Evolutionary conservation across 2,113 vertebrate genomes (phyloP).

Genomic region (Pseudolaguvia tuberculata): DNA sequence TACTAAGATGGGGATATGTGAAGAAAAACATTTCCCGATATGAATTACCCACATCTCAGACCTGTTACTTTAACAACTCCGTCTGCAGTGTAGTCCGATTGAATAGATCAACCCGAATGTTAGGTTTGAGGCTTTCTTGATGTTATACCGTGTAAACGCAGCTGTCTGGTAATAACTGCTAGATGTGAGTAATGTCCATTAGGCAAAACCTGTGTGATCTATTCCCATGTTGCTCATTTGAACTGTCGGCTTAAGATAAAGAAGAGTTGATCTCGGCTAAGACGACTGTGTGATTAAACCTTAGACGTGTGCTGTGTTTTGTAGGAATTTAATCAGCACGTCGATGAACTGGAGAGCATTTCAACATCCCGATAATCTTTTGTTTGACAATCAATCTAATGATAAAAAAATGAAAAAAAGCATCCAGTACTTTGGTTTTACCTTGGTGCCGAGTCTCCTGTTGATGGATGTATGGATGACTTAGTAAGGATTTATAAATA

Average conservation of each 20-base stretch:
- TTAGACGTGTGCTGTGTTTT: slow-evolving; percentile 4
- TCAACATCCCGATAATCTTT: not conserved
- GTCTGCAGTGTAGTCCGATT: not conserved
- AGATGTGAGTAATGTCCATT: not conserved
- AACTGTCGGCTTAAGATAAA: not conserved
- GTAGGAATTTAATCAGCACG: not conserved
- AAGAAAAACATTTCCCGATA: too few species aligned
- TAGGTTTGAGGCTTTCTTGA: not conserved
- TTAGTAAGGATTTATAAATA: not conserved
- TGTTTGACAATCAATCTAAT: not conserved
- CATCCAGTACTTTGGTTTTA: not conserved
- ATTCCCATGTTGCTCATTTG: slow-evolving; percentile 1
- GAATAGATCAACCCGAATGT: not conserved
- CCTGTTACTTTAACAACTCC: not conserved
- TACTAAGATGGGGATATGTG: too few species aligned
- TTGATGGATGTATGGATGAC: too few species aligned
- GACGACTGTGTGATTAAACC: slow-evolving; percentile 2
- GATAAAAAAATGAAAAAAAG: not conserved
- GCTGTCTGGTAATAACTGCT: not conserved
- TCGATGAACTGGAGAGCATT: not conserved
- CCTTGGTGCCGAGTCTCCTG: not conserved
- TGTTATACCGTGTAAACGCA: not conserved
- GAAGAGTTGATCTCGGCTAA: not conserved
- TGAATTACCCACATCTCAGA: not conserved
- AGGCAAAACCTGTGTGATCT: not conserved